Evolutionary conservation across 2,888 invertebrate species (phyloP), one percentile per base, ranked within the genome.

Genomic region (Stenotaenia linearis): DNA sequence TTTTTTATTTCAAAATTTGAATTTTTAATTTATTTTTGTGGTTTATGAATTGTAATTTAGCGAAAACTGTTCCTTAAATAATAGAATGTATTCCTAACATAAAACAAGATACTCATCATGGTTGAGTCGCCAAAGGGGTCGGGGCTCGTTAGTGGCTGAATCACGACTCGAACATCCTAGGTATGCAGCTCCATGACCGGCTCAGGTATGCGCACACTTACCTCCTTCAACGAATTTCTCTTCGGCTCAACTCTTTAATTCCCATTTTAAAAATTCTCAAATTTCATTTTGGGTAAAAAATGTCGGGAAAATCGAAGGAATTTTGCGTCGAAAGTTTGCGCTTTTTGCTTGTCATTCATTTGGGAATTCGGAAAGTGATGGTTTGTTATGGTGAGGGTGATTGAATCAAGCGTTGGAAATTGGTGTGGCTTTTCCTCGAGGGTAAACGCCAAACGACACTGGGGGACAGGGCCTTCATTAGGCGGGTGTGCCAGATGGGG

Each of bases 141-240:
- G 61, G 25, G 28, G 61, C 61, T 61, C 28, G 61, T 61, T 61
- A 61, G 61, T 61, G 61, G 61, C 28, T 61, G 61, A 61, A 61
- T 61, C 61, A 61, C 61, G 61, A 61, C 25, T 61, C 61, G 61
- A 61, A 28, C 61, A 61, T 61, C 61, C 21, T 25, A 61, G 28
- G 61, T 28, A 61, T 61, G 61, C 61, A 61, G 61, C 61, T 61
- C 61, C 61, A 61, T 61, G 61, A 61, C 61, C 61, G 61, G 61
- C 61, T 28, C 23, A 61, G 61, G 23, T 61, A 23, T 25, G 61
- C 23, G 15, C 45, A 18, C 10, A 2, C n/a, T 45, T 61, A 61
- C 61, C 61, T 61, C 61, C 25, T 61, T 61, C 61, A 61, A 23
- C 61, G 25, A 61, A 23, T 25, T 25, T 61, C 23, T 0, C 61